phyloP scores from a whole-genome alignment of 2,113 vertebrate species.

The Pedetes capensis region DNA sequence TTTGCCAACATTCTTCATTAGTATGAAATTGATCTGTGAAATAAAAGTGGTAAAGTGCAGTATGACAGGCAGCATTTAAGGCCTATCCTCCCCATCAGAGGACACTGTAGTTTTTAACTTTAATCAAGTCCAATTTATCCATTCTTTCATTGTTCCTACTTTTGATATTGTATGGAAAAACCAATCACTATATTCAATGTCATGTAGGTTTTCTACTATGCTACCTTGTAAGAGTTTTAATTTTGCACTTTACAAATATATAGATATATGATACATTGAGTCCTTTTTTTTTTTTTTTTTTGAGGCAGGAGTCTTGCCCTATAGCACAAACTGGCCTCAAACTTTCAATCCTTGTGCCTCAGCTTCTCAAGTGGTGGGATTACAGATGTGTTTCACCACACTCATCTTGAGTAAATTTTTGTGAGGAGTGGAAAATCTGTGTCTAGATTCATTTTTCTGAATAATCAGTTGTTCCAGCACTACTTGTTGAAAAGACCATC shows the following conservation, averaged over 20 bases:
- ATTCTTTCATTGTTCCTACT: neutral
- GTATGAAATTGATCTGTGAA: constrained; percentile 64
- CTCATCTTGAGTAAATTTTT: neutral
- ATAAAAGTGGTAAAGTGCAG: constrained; percentile 68
- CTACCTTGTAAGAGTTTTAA: neutral
- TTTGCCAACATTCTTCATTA: constrained; percentile 71
- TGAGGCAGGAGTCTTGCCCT: neutral
- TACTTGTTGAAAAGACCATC: neutral
- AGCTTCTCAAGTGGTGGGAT: neutral
- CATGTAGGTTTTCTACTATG: neutral
- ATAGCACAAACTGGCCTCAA: neutral
- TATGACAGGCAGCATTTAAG: constrained; percentile 71
- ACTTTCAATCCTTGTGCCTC: neutral
- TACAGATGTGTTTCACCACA: too few species aligned
- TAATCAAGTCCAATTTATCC: neutral
- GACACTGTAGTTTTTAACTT: neutral
- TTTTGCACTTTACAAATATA: neutral
- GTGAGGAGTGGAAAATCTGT: neutral
- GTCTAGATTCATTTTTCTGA: neutral
- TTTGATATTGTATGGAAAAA: neutral
- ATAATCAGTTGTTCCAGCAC: neutral
- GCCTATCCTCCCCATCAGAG: constrained; percentile 73
- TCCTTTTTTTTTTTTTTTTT: neutral
- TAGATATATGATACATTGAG: neutral
- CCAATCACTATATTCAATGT: neutral